These are phyloP conservation scores for Paramacrobiotus metropolitanus DNA, from an alignment of 1,140 invertebrate genomes.

Conservation along the genomic window DNA sequence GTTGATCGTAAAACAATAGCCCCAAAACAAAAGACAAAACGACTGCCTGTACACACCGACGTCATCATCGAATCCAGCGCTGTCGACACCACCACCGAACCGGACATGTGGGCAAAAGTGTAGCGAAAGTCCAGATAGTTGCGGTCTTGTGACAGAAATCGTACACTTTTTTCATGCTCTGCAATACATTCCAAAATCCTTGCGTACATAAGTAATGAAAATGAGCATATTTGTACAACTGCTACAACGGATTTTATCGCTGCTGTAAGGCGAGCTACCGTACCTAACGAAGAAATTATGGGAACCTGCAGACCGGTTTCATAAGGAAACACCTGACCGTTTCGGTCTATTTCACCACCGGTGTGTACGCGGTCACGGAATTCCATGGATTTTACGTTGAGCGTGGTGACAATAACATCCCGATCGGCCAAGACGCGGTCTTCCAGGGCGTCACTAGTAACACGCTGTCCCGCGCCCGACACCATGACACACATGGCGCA, in stretches of 20 bases:
- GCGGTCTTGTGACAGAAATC: neutral
- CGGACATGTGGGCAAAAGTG: slow-evolving; percentile 4
- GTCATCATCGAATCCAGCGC: slow-evolving; percentile 2
- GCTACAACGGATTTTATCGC: no score
- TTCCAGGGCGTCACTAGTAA: neutral
- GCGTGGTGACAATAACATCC: slow-evolving; percentile 1
- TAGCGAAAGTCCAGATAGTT: slow-evolving; percentile 1
- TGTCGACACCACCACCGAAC: neutral
- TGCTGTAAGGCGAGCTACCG: no score
- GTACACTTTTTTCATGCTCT: neutral
- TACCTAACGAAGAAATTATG: neutral
- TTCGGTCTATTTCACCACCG: neutral
- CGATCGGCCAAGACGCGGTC: neutral
- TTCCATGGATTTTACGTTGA: neutral
- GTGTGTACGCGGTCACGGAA: neutral
- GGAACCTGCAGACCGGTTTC: neutral
- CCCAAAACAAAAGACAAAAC: neutral
- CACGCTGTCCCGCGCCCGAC: neutral
- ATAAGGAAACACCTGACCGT: neutral
- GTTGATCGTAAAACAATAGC: neutral
- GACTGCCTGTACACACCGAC: neutral
- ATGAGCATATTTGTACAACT: no score
- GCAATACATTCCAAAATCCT: no score
- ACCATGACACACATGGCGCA: neutral
- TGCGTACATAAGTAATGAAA: no score